Evolutionary conservation across 2,888 invertebrate genomes (phyloP), one percentile per base, ranked within the genome.

Genomic region (Trichopoda pennipes): DNA sequence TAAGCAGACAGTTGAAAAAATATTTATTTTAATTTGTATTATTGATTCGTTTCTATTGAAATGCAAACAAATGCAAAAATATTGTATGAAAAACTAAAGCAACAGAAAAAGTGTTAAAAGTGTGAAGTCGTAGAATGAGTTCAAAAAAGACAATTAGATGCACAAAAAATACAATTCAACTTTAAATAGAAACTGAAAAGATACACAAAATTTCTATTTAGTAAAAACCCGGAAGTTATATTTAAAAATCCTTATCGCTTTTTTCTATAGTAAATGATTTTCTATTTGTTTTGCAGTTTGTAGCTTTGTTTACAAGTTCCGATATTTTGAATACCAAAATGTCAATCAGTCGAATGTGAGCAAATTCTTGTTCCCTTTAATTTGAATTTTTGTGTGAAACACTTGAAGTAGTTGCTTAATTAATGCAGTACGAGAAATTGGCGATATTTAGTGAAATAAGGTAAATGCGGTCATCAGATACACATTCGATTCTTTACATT

Each of bases 11-110:
- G 64, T 77, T 78, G 69, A 53, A 64, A 56, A 70, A 81, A 81
- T 81, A 81, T 81, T 81, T 77, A 69, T 47, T 78, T 77, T 61
- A 72, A 44, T 74, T 73, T 74, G 32, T 44, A 55, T 49, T 32
- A 63, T 77, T 58, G 69, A 74, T 78, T 47, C 47, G 70, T 38
- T 78, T 78, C 58, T 60, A 32, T 42, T 61, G 51, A 69, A 78
- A 73, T 77, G 81, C 64, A 81, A 81, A 78, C 64, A 81, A 78
- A 70, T 74, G 77, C 81, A 68, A 72, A 81, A 72, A 63, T 69
- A 68, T 49, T 61, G 53, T 58, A 53, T 60, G 19, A 17, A 32
- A 60, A 76, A 51, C 4, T 28, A 28, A 19, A 61, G 21, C 23
- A 44, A 16, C 16, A 35, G 42, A 32, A 60, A 60, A 66, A 35